These are phyloP conservation scores for Carassius carassius DNA, from an alignment of 2,113 vertebrate genomes.

Conservation along the genomic window DNA sequence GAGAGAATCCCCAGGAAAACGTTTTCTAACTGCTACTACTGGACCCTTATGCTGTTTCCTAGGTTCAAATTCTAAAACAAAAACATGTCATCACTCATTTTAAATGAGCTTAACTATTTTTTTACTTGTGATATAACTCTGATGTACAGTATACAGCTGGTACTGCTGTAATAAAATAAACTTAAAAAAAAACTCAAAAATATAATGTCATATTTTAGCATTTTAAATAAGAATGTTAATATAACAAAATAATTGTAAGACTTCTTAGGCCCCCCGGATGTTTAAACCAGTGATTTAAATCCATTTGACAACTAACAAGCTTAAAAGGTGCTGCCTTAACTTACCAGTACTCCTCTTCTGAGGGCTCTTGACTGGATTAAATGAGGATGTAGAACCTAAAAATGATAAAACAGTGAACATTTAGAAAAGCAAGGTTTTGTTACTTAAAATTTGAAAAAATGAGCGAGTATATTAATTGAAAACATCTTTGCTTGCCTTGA, in stretches of 20 bases:
- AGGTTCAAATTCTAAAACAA: conserved; percentile 73
- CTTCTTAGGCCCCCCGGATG: too few species aligned
- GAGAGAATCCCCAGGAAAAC: conserved; percentile 83
- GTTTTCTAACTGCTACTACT: conserved; percentile 70
- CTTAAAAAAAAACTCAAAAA: too few species aligned
- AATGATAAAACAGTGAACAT: not conserved
- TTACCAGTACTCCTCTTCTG: conserved; percentile 47
- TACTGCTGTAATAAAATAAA: too few species aligned
- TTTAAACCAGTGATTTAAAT: not conserved
- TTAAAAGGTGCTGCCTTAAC: not conserved
- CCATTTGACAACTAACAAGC: not conserved
- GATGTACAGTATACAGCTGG: too few species aligned
- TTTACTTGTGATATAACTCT: too few species aligned
- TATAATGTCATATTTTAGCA: too few species aligned
- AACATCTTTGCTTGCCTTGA: conserved; percentile 31
- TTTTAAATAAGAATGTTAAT: not conserved
- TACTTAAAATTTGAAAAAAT: too few species aligned
- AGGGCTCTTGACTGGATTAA: conserved; percentile 29
- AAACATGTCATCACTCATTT: not conserved
- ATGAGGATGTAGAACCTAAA: conserved; percentile 28
- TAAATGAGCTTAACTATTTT: not conserved
- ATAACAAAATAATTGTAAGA: not conserved
- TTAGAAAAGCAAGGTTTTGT: not conserved
- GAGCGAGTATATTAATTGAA: not conserved
- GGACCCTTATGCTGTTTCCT: conserved; percentile 61